Evolutionary conservation across 2,113 vertebrate genomes (phyloP).

Genomic region (Actenoides hombroni): DNA sequence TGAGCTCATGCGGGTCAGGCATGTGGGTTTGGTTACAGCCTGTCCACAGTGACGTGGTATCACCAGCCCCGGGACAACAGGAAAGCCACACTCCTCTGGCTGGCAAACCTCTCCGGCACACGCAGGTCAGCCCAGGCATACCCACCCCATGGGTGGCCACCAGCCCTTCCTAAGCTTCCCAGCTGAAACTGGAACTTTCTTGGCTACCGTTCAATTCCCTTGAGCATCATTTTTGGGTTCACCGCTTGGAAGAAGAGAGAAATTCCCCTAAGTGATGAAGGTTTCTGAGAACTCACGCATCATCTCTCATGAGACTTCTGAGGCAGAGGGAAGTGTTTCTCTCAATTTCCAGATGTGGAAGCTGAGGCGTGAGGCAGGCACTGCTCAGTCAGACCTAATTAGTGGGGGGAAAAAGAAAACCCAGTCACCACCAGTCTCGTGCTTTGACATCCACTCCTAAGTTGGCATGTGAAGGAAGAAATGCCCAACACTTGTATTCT

Average conservation of each 20-base stretch:
- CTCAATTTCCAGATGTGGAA: slow-evolving; percentile 2
- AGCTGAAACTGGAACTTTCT: not conserved
- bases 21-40: not conserved
- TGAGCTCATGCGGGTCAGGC: not conserved
- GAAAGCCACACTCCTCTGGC: not conserved
- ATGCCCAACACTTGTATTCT: not conserved
- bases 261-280: not conserved
- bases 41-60: rapidly evolving
- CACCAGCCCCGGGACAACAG: not conserved
- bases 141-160: not conserved
- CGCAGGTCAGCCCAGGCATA: not conserved
- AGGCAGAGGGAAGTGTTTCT: not conserved
- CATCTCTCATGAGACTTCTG: not conserved
- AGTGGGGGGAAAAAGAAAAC: not conserved
- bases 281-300: not conserved
- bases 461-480: not conserved
- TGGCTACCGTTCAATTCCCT: not conserved
- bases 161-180: not conserved
- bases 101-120: not conserved
- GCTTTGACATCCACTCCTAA: not conserved
- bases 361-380: not conserved
- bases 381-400: not conserved
- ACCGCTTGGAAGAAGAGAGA: not conserved
- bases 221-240: not conserved
- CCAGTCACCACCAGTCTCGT: not conserved